phyloP scores from a whole-genome alignment of 2,797 vertebrate genomes.

The Adrianichthys oophorus region DNA sequence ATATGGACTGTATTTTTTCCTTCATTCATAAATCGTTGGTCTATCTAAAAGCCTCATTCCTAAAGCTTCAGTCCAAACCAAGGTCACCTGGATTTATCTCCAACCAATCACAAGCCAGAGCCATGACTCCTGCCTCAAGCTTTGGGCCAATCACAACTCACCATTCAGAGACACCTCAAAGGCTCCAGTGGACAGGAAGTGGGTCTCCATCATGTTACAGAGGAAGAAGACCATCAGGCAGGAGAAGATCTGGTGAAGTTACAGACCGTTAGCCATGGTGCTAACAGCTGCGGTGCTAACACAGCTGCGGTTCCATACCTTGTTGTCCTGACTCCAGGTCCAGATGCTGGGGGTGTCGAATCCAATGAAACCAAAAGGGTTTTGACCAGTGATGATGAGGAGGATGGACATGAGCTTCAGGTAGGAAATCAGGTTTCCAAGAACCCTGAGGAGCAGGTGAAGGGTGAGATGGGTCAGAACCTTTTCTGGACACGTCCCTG shows the following conservation, averaged over 20 bases:
- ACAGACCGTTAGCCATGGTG: rapidly evolving
- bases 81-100: no score
- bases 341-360: slow-evolving; percentile 70
- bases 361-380: slow-evolving; percentile 74
- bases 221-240: slow-evolving; percentile 82
- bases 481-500: no score
- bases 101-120: background rate
- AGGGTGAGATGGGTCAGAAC: background rate
- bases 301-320: slow-evolving; percentile 53
- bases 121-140: slow-evolving; percentile 23
- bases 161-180: slow-evolving; percentile 80
- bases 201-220: slow-evolving; percentile 82
- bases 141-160: slow-evolving; percentile 41
- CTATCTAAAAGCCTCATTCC: no score
- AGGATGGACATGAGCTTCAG: slow-evolving; percentile 77
- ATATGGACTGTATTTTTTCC: no score
- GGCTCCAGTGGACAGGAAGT: slow-evolving; percentile 81
- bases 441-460: slow-evolving; percentile 46
- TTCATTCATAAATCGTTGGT: no score
- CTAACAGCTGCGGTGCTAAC: background rate
- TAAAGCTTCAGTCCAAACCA: no score
- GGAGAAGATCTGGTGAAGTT: slow-evolving; percentile 75
- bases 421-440: slow-evolving; percentile 75
- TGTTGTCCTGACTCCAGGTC: slow-evolving; percentile 82
- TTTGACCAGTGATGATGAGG: slow-evolving; percentile 76